Conservation (phyloP, 2,888 invertebrate species). For the Chrysomela aeneicollis region DNA sequence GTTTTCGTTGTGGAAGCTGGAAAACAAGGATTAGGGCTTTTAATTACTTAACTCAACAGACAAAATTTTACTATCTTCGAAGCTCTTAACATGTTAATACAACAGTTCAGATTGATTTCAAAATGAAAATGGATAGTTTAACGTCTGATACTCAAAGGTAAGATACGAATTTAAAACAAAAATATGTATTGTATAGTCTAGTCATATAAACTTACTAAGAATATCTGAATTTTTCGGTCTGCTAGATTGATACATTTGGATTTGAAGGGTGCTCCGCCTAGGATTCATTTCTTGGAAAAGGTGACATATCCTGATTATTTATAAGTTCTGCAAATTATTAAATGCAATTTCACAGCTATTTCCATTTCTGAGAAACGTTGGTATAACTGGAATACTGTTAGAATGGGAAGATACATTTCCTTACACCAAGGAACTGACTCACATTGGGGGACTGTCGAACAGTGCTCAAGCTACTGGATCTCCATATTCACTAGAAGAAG, state of each 20-base stretch:
- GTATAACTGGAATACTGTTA: constrained; percentile 81
- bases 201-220: not conserved
- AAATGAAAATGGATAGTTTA: not conserved
- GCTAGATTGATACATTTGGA: constrained; percentile 73
- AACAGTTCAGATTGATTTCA: not conserved
- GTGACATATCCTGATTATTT: constrained; percentile 50
- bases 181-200: too few relatives aligned
- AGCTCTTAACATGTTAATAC: too few relatives aligned
- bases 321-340: constrained; percentile 2
- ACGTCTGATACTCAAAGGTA: not conserved
- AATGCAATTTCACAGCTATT: constrained; percentile 63
- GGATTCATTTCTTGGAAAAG: constrained; percentile 67
- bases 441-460: constrained; percentile 66
- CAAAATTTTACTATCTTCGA: not conserved
- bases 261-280: constrained; percentile 78
- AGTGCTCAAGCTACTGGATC: constrained; percentile 64
- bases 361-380: constrained; percentile 70
- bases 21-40: too few relatives aligned
- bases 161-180: not conserved
- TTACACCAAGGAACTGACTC: constrained; percentile 69
- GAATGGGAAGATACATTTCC: constrained; percentile 95
- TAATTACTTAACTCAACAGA: too few relatives aligned
- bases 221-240: not conserved
- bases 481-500: constrained; percentile 74
- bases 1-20: too few relatives aligned